Evolutionary conservation across 2,888 invertebrate genomes (phyloP).

Genomic region (Spialia ferax): DNA sequence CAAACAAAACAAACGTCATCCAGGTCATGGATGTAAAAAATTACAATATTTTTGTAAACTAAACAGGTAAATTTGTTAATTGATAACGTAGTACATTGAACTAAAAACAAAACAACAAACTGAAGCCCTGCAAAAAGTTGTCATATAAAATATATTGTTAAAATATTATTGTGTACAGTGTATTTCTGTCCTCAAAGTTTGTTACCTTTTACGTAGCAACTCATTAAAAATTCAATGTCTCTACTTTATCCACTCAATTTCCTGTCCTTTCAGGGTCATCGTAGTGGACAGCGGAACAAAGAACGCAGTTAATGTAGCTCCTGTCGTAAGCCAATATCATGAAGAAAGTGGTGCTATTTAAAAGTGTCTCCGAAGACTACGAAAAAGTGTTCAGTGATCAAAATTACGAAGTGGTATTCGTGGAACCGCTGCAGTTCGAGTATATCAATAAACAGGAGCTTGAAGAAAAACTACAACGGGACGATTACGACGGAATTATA

Average conservation of each 20-base stretch:
- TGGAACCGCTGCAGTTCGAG: constrained; percentile 75
- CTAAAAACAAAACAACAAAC: background rate
- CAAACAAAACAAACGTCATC: constrained; percentile 20
- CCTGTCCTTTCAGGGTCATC: constrained; percentile 65
- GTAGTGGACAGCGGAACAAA: constrained; percentile 49
- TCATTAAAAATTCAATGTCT: constrained; percentile 50
- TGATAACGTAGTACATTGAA: background rate
- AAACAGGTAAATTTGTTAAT: background rate
- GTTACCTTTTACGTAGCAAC: constrained; percentile 33
- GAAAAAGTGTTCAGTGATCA: constrained; percentile 62
- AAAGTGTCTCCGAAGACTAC: constrained; percentile 75
- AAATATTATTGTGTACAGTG: background rate
- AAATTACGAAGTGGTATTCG: constrained; percentile 67
- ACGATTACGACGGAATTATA: constrained; percentile 65
- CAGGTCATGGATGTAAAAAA: background rate
- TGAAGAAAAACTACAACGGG: constrained; percentile 55
- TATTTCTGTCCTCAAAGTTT: background rate
- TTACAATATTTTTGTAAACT: background rate
- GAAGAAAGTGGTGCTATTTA: constrained; percentile 77
- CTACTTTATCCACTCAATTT: constrained; percentile 51
- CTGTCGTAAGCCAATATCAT: constrained; percentile 50
- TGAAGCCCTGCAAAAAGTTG: background rate
- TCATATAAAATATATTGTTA: background rate
- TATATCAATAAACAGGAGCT: constrained; percentile 58
- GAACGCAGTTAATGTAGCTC: constrained; percentile 42